Percentiles rank a stretch among this genome's conserved stretches.
Evolutionary conservation across 1,140 invertebrate genomes (phyloP).

Genomic region (Rhopalosiphum maidis): DNA sequence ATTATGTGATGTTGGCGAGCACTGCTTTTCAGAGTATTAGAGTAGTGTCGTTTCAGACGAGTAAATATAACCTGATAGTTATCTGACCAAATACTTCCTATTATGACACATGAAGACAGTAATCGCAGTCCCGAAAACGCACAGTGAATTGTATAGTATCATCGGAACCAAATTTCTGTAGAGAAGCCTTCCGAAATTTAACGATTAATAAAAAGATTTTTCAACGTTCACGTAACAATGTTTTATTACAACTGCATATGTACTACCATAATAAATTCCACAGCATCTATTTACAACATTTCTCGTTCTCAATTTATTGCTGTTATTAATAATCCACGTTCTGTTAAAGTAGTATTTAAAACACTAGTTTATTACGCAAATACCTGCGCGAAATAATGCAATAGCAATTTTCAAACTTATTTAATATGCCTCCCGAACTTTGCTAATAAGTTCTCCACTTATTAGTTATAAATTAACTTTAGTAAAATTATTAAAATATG

Average conservation of each 20-base stretch:
- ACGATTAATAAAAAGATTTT: neutral
- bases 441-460: neutral
- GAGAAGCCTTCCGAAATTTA: neutral
- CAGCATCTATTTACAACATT: neutral
- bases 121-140: too few species aligned
- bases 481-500: neutral
- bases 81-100: too few species aligned
- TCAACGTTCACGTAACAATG: neutral
- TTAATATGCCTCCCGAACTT: neutral
- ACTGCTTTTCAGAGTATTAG: too few species aligned
- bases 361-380: neutral
- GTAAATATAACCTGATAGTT: too few species aligned
- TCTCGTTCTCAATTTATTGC: neutral
- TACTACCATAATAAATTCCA: neutral
- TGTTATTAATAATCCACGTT: neutral
- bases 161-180: neutral
- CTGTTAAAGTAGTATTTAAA: neutral
- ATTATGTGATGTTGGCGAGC: too few species aligned
- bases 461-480: constrained; percentile 32
- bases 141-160: neutral
- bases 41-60: too few species aligned
- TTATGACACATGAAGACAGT: too few species aligned
- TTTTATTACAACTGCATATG: neutral
- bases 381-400: neutral
- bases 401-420: constrained; percentile 23